Conservation (phyloP, 2,113 vertebrate species). For the Falcunculus frontatus region DNA sequence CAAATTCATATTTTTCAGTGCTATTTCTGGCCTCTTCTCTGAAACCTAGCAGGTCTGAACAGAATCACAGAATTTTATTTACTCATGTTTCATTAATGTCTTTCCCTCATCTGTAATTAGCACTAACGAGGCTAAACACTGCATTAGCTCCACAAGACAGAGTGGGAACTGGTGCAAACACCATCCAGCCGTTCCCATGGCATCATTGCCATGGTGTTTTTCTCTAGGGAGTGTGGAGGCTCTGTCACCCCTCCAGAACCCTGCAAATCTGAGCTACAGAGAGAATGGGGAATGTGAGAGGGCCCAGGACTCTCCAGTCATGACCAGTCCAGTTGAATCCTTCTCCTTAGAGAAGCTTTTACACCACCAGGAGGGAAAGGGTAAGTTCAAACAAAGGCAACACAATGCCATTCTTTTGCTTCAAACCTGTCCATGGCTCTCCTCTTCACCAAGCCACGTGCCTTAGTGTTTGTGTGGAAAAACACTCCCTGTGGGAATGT, state of each 20-base stretch:
- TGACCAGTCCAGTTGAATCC: neutral
- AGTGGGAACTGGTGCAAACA: neutral
- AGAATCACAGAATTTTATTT: neutral
- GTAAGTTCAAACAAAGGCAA: neutral
- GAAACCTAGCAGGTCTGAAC: neutral
- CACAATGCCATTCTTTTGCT: neutral
- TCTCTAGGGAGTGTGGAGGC: neutral
- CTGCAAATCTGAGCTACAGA: neutral
- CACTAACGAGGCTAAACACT: neutral
- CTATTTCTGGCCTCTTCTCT: neutral
- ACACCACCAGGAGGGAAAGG: neutral
- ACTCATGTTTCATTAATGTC: neutral
- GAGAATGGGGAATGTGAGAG: neutral
- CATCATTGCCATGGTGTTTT: neutral
- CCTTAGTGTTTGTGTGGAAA: neutral
- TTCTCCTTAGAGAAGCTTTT: conserved; percentile 10
- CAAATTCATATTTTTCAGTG: neutral
- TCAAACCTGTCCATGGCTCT: neutral
- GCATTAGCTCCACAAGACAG: neutral
- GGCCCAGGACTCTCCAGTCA: neutral
- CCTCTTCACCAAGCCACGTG: neutral
- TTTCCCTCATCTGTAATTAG: neutral
- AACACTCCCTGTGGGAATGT: neutral
- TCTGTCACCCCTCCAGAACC: neutral
- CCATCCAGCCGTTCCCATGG: neutral